phyloP scores from a whole-genome alignment of 2,113 vertebrate species.

The Chauna torquata region DNA sequence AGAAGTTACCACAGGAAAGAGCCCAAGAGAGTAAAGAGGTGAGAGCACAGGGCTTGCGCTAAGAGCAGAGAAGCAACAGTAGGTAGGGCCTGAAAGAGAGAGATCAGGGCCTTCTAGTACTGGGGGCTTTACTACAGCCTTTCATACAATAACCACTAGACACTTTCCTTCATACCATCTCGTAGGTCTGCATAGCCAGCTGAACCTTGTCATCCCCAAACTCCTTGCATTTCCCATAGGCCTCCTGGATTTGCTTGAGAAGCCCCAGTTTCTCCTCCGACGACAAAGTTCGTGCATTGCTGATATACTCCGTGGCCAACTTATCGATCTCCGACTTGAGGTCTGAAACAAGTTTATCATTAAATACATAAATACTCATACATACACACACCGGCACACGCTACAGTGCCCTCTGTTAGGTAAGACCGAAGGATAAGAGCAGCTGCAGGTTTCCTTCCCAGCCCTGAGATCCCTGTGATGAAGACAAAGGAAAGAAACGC shows the following conservation, averaged over 20 bases:
- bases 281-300: conserved; percentile 87
- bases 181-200: conserved; percentile 98
- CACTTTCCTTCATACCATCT: conserved; percentile 86
- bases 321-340: conserved; percentile 95
- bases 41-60: not conserved
- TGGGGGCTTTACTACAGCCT: not conserved
- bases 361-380: not conserved
- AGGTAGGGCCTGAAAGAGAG: not conserved
- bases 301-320: conserved; percentile 93
- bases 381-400: not conserved
- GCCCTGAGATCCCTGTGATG: not conserved
- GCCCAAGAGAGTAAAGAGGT: not conserved
- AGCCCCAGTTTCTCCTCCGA: conserved; percentile 93
- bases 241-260: conserved; percentile 93
- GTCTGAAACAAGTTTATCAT: conserved; percentile 77
- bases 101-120: not conserved
- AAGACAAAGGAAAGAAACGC: not conserved
- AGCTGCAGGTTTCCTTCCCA: not conserved
- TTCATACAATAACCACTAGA: not conserved
- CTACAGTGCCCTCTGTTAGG: not conserved
- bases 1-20: not conserved
- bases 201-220: conserved; percentile 98
- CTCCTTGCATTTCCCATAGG: conserved; percentile 96
- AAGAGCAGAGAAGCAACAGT: not conserved
- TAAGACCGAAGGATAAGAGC: not conserved